Evolutionary conservation across 2,113 vertebrate species (phyloP).

Genomic region (Tachysurus vachellii): DNA sequence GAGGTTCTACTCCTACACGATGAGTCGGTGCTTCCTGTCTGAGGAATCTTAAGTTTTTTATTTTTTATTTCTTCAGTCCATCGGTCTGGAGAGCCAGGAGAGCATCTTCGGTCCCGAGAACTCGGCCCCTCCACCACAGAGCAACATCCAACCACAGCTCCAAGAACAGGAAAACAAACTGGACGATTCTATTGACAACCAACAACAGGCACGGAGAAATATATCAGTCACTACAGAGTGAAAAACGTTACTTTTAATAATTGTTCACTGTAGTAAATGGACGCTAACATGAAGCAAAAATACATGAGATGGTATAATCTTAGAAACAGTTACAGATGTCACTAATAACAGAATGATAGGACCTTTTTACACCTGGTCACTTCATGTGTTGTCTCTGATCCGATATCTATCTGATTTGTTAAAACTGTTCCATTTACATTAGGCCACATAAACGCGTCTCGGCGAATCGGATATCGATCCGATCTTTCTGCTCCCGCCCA

Average conservation of each 20-base stretch:
- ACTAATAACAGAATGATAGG: neutral
- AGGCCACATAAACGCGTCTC: too few species aligned
- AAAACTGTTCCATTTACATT: too few species aligned
- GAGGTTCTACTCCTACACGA: neutral
- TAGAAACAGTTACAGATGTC: neutral
- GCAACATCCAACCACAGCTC: constrained; percentile 85
- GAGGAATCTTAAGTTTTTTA: neutral
- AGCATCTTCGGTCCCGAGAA: constrained; percentile 89
- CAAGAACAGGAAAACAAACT: constrained; percentile 84
- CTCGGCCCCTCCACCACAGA: constrained; percentile 81
- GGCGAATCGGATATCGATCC: too few species aligned
- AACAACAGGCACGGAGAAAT: constrained; percentile 82
- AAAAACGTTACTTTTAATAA: too few species aligned
- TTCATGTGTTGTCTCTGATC: too few species aligned
- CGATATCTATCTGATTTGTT: too few species aligned
- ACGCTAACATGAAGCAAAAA: neutral
- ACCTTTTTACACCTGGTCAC: too few species aligned
- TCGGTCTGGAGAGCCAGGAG: constrained; percentile 83
- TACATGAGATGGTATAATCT: neutral
- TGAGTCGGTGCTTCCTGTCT: neutral
- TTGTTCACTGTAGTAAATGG: neutral
- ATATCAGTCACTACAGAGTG: neutral
- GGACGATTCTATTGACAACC: constrained; percentile 94
- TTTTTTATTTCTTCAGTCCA: constrained; percentile 56
- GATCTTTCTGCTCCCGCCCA: too few species aligned